Percentiles rank a stretch among this genome's conserved stretches.
phyloP scores from a whole-genome alignment of 2,113 vertebrate species.

The Stegastes partitus region DNA sequence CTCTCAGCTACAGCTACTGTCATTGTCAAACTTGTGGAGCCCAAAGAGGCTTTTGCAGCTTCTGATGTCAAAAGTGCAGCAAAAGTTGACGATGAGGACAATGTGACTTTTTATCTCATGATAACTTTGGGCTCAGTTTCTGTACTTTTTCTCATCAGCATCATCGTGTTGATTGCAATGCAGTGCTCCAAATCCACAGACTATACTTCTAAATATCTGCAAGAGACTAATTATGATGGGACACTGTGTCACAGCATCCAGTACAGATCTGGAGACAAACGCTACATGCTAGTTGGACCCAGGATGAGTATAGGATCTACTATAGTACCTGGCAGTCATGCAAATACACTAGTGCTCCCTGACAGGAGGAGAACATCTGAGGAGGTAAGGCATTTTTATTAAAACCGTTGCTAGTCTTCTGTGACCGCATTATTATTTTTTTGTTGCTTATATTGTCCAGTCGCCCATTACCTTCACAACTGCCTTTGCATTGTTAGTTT shows the following conservation, averaged over 20 bases:
- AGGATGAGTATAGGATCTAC: conserved; percentile 68
- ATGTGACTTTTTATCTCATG: conserved; percentile 72
- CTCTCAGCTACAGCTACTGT: conserved; percentile 76
- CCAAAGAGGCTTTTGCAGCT: conserved; percentile 73
- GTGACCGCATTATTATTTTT: no score
- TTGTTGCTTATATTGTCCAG: no score
- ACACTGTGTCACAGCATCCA: conserved; percentile 77
- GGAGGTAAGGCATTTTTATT: conserved; percentile 21
- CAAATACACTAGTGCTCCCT: conserved; percentile 37
- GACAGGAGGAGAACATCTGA: conserved; percentile 21
- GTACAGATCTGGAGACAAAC: conserved; percentile 77
- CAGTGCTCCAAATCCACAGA: conserved; percentile 70
- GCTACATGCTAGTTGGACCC: conserved; percentile 63
- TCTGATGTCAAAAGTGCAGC: conserved; percentile 62
- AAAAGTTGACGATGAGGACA: conserved; percentile 30
- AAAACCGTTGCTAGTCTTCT: neutral
- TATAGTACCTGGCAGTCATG: conserved; percentile 57
- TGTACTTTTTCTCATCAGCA: conserved; percentile 66
- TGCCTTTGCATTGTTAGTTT: neutral
- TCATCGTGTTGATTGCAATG: conserved; percentile 72
- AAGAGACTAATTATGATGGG: conserved; percentile 68
- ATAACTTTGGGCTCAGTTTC: conserved; percentile 74
- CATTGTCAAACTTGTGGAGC: conserved; percentile 68
- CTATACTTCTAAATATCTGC: conserved; percentile 64
- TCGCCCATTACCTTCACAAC: neutral